Base-by-base conservation (phyloP, 2,797 vertebrate genomes). In the Malacoraja senta region DNA sequence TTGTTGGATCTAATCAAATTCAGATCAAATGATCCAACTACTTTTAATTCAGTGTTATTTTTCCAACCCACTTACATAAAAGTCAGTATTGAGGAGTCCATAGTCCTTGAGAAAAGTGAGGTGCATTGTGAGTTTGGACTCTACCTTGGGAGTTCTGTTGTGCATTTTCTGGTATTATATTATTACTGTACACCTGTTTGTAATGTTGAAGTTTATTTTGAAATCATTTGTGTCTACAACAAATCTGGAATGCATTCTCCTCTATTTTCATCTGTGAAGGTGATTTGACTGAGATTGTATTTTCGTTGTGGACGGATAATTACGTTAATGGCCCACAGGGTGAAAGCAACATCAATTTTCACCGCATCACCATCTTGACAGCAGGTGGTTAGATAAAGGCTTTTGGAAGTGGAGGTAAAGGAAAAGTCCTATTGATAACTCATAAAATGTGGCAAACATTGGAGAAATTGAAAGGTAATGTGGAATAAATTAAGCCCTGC, bases 151-250 rank as follows among this genome's bases (percentile, higher is more conserved):
- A 10, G 88, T 35, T 44, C 35, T 91, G 88, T 68, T 65, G 72
- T 91, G 88, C 88, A 72, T 91, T 44, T 91, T 91, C 65, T 38
- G 38, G 35, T 68, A 26, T 44, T 65, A 9, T 74, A 21, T 91
- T 91, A 71, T 91, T 71, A 72, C 68, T 91, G 65, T 72, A 91
- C 65, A 72, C 38, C 65, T 91, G 68, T 44, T 91, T 91, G 65
- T 12, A 71, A 72, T 71, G 65, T 38, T 91, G 88, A 44, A 72
- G 65, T 91, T 91, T 72, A 44, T 71, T 71, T 71, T 44, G 38
- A 91, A 91, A 72, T 9, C 65, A 13, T 38, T 32, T 21, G 24
- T 91, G 21, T 72, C 72, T 91, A 44, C 68, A 91, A 72, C 21
- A 91, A 91, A 91, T 91, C 65, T 91, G 32, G 35, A 72, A 71